These are phyloP conservation scores for Myrmecobius fasciatus DNA, from an alignment of 2,113 vertebrate genomes.

Conservation along the genomic window DNA sequence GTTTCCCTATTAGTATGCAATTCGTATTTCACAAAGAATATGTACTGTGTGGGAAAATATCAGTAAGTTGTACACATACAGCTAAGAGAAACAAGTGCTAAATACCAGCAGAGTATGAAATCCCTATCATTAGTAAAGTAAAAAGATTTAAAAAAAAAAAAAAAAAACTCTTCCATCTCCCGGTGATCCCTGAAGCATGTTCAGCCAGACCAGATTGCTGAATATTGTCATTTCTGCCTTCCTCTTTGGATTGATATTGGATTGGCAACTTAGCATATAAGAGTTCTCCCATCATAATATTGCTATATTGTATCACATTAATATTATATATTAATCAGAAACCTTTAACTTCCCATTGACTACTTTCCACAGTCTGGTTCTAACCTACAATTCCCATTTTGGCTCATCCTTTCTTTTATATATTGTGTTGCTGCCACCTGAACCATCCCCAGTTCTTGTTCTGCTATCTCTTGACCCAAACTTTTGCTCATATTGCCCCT, in stretches of 20 bases:
- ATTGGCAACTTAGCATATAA: not conserved
- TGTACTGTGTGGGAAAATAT: not conserved
- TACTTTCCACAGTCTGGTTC: not conserved
- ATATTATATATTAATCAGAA: not conserved
- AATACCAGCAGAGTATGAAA: not conserved
- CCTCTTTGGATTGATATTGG: not conserved
- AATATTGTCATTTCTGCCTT: not conserved
- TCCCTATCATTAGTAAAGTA: not conserved
- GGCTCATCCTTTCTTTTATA: not conserved
- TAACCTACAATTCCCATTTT: too few relatives aligned
- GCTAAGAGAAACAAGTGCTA: not conserved
- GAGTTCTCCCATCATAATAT: not conserved
- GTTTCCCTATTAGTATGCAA: not conserved
- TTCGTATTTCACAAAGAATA: not conserved
- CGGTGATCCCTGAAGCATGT: not conserved
- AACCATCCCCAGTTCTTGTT: not conserved
- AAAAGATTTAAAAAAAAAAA: too few relatives aligned
- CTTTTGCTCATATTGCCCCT: not conserved
- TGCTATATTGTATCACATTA: not conserved
- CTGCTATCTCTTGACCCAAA: not conserved
- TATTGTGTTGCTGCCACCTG: not conserved
- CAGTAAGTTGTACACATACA: not conserved
- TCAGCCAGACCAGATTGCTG: not conserved
- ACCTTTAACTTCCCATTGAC: not conserved
- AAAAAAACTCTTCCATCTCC: not conserved